phyloP scores from a whole-genome alignment of 1,140 invertebrate species.

The Drosophila pandora region DNA sequence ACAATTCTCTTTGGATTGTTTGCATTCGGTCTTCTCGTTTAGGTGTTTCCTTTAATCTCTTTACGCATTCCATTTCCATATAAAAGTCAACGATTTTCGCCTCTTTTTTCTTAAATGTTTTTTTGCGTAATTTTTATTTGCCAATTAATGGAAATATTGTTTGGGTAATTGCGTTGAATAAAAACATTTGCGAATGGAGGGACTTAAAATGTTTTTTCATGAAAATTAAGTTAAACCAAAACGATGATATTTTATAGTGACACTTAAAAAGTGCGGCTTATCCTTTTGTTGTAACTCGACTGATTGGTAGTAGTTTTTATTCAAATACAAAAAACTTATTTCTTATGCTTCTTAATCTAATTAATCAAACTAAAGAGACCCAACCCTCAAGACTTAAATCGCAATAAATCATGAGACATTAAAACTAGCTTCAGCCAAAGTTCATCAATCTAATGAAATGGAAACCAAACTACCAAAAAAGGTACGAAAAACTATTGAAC shows the following conservation, averaged over 20 bases:
- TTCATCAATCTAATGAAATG: slow-evolving; percentile 44
- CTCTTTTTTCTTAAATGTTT: slow-evolving; percentile 6
- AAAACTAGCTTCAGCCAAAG: slow-evolving; percentile 25
- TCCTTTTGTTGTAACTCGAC: not conserved
- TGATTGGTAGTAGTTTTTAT: too few species aligned
- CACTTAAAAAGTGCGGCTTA: slow-evolving; percentile 35
- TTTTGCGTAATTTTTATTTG: slow-evolving; percentile 54
- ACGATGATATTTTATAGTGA: slow-evolving; percentile 28
- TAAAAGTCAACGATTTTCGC: slow-evolving; percentile 15
- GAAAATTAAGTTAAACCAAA: slow-evolving; percentile 16
- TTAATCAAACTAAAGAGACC: slow-evolving; percentile 44
- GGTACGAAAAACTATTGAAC: slow-evolving; percentile 44
- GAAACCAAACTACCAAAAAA: slow-evolving; percentile 15
- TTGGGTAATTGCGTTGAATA: slow-evolving; percentile 51
- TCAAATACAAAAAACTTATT: too few species aligned
- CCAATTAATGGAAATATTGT: slow-evolving; percentile 74
- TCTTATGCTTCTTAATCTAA: slow-evolving; percentile 4
- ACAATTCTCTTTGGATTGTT: slow-evolving; percentile 50
- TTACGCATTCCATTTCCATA: slow-evolving; percentile 40
- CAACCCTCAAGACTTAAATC: slow-evolving; percentile 55
- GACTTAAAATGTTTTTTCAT: slow-evolving; percentile 49
- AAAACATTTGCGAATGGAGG: slow-evolving; percentile 38
- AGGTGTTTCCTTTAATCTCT: slow-evolving; percentile 1
- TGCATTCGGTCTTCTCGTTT: slow-evolving; percentile 40
- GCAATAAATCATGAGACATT: slow-evolving; percentile 68